Evolutionary conservation across 2,888 invertebrate genomes (phyloP).

Genomic region (Polylopha cassiicola): DNA sequence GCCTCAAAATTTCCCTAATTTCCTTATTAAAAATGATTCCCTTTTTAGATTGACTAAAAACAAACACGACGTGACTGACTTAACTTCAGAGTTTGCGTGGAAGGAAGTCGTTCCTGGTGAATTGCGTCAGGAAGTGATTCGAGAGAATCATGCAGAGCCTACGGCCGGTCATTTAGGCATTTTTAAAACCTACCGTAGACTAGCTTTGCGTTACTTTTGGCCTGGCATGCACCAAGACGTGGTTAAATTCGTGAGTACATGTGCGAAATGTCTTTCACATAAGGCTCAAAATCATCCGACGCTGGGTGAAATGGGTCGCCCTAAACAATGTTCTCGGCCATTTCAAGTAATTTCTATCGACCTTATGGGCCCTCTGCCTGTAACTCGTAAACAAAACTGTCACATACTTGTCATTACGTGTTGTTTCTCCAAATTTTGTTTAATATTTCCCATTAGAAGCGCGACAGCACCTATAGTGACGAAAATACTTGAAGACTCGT

Average conservation of each 20-base stretch:
- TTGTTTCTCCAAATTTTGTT: no score
- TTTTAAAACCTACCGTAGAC: slow-evolving; percentile 24
- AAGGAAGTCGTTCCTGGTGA: slow-evolving; percentile 22
- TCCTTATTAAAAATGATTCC: not conserved
- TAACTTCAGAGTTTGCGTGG: slow-evolving; percentile 22
- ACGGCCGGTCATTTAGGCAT: slow-evolving; percentile 25
- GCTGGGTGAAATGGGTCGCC: no score
- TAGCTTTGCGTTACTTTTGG: slow-evolving; percentile 26
- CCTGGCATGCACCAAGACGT: slow-evolving; percentile 26
- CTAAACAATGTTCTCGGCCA: no score
- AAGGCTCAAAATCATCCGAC: no score
- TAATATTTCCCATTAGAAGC: no score
- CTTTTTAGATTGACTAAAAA: slow-evolving; percentile 8
- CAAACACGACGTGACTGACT: not conserved
- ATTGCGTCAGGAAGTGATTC: slow-evolving; percentile 10
- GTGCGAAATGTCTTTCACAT: no score
- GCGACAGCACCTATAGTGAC: no score
- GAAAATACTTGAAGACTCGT: no score
- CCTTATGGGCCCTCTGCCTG: no score
- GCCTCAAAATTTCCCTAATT: slow-evolving; percentile 9
- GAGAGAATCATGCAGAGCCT: slow-evolving; percentile 21
- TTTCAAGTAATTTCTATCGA: no score
- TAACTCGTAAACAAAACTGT: no score
- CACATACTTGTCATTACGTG: no score
- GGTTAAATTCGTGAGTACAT: slow-evolving; percentile 19